Percentiles rank a stretch among this genome's conserved stretches.
These are phyloP conservation scores for Pachycephus smyrnensis DNA, from an alignment of 2,888 invertebrate species.

Conservation along the genomic window DNA sequence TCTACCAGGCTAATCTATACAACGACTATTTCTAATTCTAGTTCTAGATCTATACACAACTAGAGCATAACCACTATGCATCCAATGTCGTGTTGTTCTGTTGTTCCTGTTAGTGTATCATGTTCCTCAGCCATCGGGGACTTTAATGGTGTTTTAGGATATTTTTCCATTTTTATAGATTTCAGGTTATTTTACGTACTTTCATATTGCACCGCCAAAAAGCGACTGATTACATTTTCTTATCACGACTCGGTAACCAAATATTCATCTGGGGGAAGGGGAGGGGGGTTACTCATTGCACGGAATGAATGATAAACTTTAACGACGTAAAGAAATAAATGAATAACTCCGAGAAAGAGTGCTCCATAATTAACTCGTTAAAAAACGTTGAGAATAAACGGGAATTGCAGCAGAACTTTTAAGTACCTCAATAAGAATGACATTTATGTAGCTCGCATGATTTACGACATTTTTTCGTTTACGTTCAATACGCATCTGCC, in stretches of 20 bases:
- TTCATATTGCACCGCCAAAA: no score
- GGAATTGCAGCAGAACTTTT: background rate
- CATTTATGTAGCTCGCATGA: background rate
- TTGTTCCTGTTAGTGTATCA: slow-evolving; percentile 1
- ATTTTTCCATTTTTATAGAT: background rate
- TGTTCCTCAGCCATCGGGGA: background rate
- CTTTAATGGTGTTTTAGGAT: background rate
- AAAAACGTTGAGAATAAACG: background rate
- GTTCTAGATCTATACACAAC: slow-evolving; percentile 40
- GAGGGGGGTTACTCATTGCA: background rate
- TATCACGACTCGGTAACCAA: background rate
- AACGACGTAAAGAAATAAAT: background rate
- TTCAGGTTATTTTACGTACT: background rate
- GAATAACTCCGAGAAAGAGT: background rate
- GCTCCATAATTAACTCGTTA: background rate
- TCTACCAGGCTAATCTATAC: background rate
- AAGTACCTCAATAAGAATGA: background rate
- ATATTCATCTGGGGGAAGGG: background rate
- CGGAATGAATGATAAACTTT: background rate
- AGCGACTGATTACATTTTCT: background rate
- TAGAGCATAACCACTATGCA: slow-evolving; percentile 35
- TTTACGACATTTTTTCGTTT: background rate
- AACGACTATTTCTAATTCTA: slow-evolving; percentile 18
- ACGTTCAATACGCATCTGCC: background rate
- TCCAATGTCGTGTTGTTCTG: slow-evolving; percentile 37